Conservation (phyloP, 2,797 vertebrate genomes). For the Scolopax bukidnonensis region DNA sequence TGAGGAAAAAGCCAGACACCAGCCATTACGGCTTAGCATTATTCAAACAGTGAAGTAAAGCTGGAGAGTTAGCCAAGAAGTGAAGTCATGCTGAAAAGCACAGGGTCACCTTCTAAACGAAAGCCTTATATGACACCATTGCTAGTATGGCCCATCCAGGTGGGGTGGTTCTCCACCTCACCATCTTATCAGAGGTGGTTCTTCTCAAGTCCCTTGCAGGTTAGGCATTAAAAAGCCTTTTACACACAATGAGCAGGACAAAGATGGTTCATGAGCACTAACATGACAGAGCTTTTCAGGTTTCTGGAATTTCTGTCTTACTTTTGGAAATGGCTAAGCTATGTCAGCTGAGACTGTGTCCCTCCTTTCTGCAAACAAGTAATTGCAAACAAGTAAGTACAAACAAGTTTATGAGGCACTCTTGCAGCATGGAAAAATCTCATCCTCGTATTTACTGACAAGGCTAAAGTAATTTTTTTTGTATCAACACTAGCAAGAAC, state of each 20-base stretch:
- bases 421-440: not conserved
- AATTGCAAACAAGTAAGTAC: not conserved
- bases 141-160: not conserved
- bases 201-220: not conserved
- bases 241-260: not conserved
- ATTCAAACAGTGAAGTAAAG: not conserved
- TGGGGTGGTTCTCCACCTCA: not conserved
- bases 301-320: not conserved
- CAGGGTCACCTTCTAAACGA: not conserved
- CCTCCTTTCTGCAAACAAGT: not conserved
- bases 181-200: not conserved
- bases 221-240: not conserved
- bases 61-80: constrained; percentile 7
- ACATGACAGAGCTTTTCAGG: not conserved
- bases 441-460: not conserved
- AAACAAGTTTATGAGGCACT: not conserved
- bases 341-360: not conserved
- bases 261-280: not conserved
- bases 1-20: not conserved
- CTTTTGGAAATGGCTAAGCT: not conserved
- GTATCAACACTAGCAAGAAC: not conserved
- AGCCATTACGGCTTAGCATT: not conserved
- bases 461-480: not conserved
- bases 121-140: not conserved
- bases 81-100: not conserved